phyloP scores from a whole-genome alignment of 2,113 vertebrate genomes.

The Sardina pilchardus region DNA sequence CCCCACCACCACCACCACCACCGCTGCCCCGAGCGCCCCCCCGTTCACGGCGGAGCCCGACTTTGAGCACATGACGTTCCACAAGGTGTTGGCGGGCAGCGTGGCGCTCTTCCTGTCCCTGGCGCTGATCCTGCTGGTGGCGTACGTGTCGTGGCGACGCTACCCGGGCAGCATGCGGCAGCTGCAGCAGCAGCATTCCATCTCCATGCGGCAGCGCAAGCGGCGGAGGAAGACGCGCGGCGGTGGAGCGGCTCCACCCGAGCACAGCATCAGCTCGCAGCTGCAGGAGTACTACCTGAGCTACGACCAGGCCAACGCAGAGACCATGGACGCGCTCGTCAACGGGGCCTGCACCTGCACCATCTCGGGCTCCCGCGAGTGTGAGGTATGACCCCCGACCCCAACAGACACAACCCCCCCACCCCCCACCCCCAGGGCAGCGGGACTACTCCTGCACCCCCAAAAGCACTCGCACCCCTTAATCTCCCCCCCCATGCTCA shows the following conservation, averaged over 20 bases:
- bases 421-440: too few relatives aligned
- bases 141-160: constrained; percentile 94
- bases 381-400: constrained; percentile 87
- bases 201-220: constrained; percentile 90
- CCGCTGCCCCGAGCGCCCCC: constrained; percentile 64
- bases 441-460: constrained; percentile 60
- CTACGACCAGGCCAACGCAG: constrained; percentile 94
- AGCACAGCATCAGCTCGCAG: constrained; percentile 91
- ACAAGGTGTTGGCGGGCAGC: constrained; percentile 94
- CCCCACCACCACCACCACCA: constrained; percentile 61
- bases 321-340: constrained; percentile 91
- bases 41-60: constrained; percentile 79
- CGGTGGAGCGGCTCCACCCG: constrained; percentile 89
- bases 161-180: constrained; percentile 95
- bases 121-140: constrained; percentile 93
- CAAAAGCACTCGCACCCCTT: constrained; percentile 19
- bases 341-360: constrained; percentile 95
- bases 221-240: constrained; percentile 87
- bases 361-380: constrained; percentile 96
- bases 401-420: constrained; percentile 70
- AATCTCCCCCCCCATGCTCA: background rate
- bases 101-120: constrained; percentile 94
- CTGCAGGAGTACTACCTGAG: constrained; percentile 98
- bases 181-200: constrained; percentile 92
- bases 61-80: constrained; percentile 92